phyloP scores from a whole-genome alignment of 2,797 vertebrate species.

The Rhinichthys osculus region DNA sequence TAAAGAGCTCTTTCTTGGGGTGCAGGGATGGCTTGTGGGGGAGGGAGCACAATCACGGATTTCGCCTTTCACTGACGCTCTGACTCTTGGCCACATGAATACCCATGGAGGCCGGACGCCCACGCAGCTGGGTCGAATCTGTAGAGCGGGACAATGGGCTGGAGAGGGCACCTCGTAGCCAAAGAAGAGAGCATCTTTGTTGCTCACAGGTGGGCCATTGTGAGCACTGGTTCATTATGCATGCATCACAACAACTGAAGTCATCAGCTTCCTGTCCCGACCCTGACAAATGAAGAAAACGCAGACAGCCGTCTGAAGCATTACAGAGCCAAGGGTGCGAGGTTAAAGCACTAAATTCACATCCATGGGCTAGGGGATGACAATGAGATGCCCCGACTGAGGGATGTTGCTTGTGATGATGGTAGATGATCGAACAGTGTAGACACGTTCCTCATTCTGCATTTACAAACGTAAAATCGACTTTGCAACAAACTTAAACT shows the following conservation, averaged over 20 bases:
- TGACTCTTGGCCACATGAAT: slow-evolving; percentile 55
- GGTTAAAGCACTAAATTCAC: slow-evolving; percentile 41
- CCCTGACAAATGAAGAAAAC: slow-evolving; percentile 59
- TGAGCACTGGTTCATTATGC: slow-evolving; percentile 60
- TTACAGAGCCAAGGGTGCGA: slow-evolving; percentile 37
- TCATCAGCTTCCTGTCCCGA: slow-evolving; percentile 61
- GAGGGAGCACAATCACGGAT: slow-evolving; percentile 46
- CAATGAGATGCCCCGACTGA: slow-evolving; percentile 12
- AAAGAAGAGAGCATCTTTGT: slow-evolving; percentile 73
- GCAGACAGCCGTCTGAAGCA: slow-evolving; percentile 49
- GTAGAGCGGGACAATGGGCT: slow-evolving; percentile 64
- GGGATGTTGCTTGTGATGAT: background rate
- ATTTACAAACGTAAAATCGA: background rate
- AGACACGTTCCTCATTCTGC: background rate
- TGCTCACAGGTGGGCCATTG: slow-evolving; percentile 70
- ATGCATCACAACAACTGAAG: slow-evolving; percentile 57
- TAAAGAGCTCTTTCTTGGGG: slow-evolving; percentile 74
- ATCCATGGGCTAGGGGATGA: slow-evolving; percentile 4
- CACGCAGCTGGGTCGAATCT: slow-evolving; percentile 69
- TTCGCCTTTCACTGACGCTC: slow-evolving; percentile 57
- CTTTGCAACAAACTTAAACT: background rate
- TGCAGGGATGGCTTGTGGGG: slow-evolving; percentile 31
- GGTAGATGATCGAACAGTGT: background rate
- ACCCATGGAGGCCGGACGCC: slow-evolving; percentile 58
- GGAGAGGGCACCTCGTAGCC: slow-evolving; percentile 57